Base-by-base conservation (phyloP, 2,888 invertebrate species). In the Cephus pygmeus region DNA sequence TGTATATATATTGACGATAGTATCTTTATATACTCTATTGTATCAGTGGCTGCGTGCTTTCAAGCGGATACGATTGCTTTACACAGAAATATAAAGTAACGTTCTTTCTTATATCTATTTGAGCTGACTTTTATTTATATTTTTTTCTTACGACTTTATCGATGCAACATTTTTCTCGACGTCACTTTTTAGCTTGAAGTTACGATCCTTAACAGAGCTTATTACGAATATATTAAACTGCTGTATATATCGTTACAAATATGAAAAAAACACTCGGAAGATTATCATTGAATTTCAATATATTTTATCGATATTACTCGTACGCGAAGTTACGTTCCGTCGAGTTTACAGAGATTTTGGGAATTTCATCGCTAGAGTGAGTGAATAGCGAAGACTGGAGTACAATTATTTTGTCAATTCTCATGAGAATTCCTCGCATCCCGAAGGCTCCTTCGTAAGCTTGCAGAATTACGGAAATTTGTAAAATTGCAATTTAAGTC, bases 401-500 rank as follows among this genome's bases (percentile, higher is more conserved):
- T 2, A 23, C 56, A 56, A 23, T 56, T 56, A 56, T 56, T 56
- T 56, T 23, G 23, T 23, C 23, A 56, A 56, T 56, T 56, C 23
- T 23, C 56, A 56, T 23, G 56, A 56, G 9, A 56, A 56, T 56
- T 23, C 6, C 23, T 23, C 1, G 56, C 9, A 23, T 23, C 56
- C 23, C 23, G 2, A 56, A 56, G 56, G 2, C 6, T 56, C 15
- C 15, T 56, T 56, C 56, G 23, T 9, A 9, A 4, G 23, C 23
- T 56, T 23, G 9, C 6, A 23, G 56, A 56, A 23, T 56, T 56
- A 56, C 56, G 23, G 23, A 56, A 56, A 56, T 56, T 56, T 23
- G 1, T 88, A 87, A 89, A 88, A 88, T 85, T 87, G 87, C 85
- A 86, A 89, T 87, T 89, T 85, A 80, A 83, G 82, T 83, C 81